Conservation (phyloP, 2,888 invertebrate genomes). For the Barypeithes pellucidus region DNA sequence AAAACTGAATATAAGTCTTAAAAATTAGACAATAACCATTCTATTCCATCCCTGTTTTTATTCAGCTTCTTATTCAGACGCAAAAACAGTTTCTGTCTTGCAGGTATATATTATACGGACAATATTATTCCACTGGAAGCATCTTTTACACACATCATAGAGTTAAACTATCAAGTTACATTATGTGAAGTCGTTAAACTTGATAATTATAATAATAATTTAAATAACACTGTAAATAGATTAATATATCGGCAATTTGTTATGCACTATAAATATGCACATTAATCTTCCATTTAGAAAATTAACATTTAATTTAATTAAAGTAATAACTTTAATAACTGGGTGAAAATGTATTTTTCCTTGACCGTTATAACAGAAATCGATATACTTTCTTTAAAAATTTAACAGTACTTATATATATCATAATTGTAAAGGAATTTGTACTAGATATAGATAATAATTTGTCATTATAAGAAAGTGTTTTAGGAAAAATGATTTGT, state of each 20-base stretch:
- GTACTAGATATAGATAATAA: slow-evolving; percentile 16
- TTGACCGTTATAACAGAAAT: background rate
- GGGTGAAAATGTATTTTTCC: slow-evolving; percentile 6
- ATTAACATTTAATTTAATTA: background rate
- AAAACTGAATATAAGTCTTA: too few species aligned
- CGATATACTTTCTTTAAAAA: slow-evolving; percentile 16
- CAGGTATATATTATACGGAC: too few species aligned
- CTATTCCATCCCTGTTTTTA: too few species aligned
- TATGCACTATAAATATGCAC: background rate
- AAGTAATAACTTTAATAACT: background rate
- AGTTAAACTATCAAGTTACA: too few species aligned
- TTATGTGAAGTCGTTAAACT: too few species aligned
- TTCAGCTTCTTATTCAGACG: too few species aligned
- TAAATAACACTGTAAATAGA: background rate
- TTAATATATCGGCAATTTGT: background rate
- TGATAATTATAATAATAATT: background rate
- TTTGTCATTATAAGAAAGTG: slow-evolving; percentile 15
- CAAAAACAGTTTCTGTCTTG: too few species aligned
- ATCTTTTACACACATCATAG: too few species aligned
- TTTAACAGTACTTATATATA: background rate
- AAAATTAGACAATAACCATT: too few species aligned
- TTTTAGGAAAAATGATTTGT: background rate
- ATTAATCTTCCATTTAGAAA: slow-evolving; percentile 49
- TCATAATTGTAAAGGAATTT: slow-evolving; percentile 10
- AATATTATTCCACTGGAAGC: too few species aligned